Percentiles rank a stretch among this genome's conserved stretches.
Conservation (phyloP, 2,888 invertebrate species). For the Coleophora deauratella region DNA sequence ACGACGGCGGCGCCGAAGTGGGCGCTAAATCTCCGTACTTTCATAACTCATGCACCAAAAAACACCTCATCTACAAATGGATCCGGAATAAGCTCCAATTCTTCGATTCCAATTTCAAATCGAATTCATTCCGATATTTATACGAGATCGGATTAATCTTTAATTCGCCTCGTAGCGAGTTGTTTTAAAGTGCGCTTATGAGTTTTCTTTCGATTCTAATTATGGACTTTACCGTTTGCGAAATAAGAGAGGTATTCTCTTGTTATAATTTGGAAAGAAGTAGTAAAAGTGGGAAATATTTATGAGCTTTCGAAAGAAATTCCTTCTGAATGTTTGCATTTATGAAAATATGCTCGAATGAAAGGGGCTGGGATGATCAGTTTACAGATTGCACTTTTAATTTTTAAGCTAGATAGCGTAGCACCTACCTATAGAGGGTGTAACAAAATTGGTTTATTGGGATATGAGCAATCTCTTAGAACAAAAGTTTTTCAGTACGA, state of each 20-base stretch:
- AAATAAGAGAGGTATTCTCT: conserved; percentile 26
- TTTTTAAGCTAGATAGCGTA: too few relatives aligned
- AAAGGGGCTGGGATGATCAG: conserved; percentile 41
- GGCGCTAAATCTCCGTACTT: conserved; percentile 24
- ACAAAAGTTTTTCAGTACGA: too few relatives aligned
- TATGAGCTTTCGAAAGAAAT: conserved; percentile 72
- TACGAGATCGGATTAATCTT: conserved; percentile 69
- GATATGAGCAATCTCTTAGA: too few relatives aligned
- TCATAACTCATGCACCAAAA: conserved; percentile 49
- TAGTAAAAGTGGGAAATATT: conserved; percentile 70
- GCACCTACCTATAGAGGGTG: too few relatives aligned
- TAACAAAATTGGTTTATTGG: too few relatives aligned
- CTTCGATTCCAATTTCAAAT: conserved; percentile 67
- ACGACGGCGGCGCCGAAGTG: conserved; percentile 16
- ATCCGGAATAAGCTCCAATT: conserved; percentile 64
- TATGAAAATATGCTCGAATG: conserved; percentile 72
- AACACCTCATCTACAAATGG: conserved; percentile 69
- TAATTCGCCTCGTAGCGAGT: conserved; percentile 49
- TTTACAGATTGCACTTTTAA: conserved; percentile 11
- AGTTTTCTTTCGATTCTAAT: conserved; percentile 23
- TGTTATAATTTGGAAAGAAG: conserved; percentile 27
- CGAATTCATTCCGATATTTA: conserved; percentile 67
- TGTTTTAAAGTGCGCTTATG: conserved; percentile 66
- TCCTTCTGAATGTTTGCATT: conserved; percentile 73
- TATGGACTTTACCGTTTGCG: conserved; percentile 22